Percentiles rank a stretch among this genome's conserved stretches.
Conservation (phyloP, 2,113 vertebrate genomes). For the Cyanoderma ruficeps region DNA sequence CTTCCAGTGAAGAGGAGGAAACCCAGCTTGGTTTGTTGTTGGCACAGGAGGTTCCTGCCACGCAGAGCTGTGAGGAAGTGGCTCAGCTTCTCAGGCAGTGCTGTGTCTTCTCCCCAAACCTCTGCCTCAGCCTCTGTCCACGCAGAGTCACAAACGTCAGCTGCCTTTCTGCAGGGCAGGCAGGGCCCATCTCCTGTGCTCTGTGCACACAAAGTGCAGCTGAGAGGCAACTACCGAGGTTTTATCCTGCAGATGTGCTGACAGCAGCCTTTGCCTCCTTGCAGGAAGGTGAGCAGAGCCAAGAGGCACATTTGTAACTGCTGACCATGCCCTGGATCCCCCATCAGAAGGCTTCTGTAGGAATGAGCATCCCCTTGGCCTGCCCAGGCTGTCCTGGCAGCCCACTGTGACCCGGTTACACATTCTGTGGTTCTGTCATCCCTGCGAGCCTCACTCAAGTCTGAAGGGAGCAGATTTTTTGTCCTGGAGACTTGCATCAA, state of each 20-base stretch:
- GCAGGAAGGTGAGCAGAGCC: not conserved
- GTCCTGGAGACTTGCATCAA: not conserved
- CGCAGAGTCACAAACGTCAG: not conserved
- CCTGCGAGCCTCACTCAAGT: not conserved
- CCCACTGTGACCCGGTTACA: not conserved
- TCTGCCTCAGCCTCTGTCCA: not conserved
- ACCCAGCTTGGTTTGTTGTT: not conserved
- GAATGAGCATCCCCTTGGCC: not conserved
- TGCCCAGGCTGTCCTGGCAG: not conserved
- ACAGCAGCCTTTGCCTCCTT: not conserved
- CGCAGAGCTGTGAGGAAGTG: not conserved
- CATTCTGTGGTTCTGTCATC: not conserved
- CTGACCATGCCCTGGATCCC: not conserved
- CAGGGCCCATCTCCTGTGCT: not conserved
- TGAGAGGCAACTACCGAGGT: not conserved
- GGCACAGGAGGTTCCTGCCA: not conserved
- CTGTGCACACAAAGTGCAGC: not conserved
- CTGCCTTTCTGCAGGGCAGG: not conserved
- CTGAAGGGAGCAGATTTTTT: not conserved
- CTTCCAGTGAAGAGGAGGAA: not conserved
- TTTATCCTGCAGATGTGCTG: not conserved
- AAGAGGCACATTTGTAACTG: accelerated
- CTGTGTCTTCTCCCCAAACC: not conserved
- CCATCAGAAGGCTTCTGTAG: not conserved
- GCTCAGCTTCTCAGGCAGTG: not conserved